Percentiles rank a stretch among this genome's conserved stretches.
These are phyloP conservation scores for Indicator maculatus DNA, from an alignment of 2,113 vertebrate genomes.

Conservation along the genomic window DNA sequence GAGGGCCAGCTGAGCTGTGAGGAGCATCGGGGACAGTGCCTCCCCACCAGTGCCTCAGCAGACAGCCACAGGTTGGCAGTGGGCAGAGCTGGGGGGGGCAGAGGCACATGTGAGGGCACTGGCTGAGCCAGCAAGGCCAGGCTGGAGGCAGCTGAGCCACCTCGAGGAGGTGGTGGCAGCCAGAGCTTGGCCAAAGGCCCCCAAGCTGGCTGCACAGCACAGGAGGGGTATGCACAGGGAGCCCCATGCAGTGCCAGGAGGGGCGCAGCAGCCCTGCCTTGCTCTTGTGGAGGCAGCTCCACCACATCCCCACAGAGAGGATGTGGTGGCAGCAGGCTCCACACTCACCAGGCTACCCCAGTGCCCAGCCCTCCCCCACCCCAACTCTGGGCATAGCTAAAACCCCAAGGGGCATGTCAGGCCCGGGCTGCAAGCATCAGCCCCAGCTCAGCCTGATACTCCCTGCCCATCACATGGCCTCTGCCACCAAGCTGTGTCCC, in stretches of 20 bases:
- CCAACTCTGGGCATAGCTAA: rapidly evolving
- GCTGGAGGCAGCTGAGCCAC: neutral
- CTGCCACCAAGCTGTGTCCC: neutral
- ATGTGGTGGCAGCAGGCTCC: neutral
- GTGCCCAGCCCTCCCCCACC: rapidly evolving
- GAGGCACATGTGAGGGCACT: neutral
- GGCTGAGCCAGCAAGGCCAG: neutral
- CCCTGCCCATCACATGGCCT: rapidly evolving
- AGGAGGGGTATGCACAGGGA: neutral
- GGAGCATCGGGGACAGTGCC: too few relatives aligned
- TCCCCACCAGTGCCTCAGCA: neutral
- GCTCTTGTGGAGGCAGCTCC: neutral
- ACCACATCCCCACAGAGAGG: neutral
- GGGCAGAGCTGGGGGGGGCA: rapidly evolving
- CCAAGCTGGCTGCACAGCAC: rapidly evolving
- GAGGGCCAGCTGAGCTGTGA: neutral
- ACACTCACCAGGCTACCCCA: neutral
- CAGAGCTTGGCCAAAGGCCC: rapidly evolving
- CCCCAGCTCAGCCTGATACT: neutral
- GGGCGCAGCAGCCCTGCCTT: neutral
- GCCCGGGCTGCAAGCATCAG: neutral
- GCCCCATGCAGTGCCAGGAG: rapidly evolving
- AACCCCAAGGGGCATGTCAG: neutral
- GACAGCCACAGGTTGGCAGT: neutral
- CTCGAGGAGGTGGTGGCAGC: neutral